Evolutionary conservation across 2,888 invertebrate genomes (phyloP).

Genomic region (Ornithoptera alexandrae): DNA sequence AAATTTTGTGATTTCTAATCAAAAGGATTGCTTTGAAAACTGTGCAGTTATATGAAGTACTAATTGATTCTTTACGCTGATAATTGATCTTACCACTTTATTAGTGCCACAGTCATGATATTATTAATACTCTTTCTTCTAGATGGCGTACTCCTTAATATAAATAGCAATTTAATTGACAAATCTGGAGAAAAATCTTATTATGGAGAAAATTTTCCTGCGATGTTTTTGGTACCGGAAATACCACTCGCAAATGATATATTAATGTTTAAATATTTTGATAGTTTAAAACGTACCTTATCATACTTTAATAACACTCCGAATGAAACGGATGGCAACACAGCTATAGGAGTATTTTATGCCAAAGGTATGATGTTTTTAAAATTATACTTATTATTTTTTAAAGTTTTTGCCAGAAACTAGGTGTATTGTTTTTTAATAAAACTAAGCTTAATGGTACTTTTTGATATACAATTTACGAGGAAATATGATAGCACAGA

Average conservation of each 20-base stretch:
- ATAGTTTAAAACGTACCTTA: constrained; percentile 25
- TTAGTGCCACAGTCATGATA: constrained; percentile 3
- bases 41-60: too few species aligned
- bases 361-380: constrained; percentile 32
- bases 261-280: constrained; percentile 30
- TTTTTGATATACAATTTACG: too few species aligned
- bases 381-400: too few species aligned
- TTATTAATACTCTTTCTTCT: background rate
- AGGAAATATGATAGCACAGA: too few species aligned
- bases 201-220: constrained; percentile 36
- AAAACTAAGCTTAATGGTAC: too few species aligned
- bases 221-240: constrained; percentile 34
- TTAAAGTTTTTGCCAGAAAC: too few species aligned
- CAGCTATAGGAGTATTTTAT: constrained; percentile 30
- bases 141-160: background rate
- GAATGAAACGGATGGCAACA: constrained; percentile 36
- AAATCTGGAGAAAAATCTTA: constrained; percentile 19
- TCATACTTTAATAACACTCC: constrained; percentile 31
- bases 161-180: background rate
- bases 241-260: constrained; percentile 17
- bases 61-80: too few species aligned
- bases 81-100: background rate
- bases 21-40: too few species aligned
- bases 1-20: too few species aligned
- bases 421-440: too few species aligned